Base-by-base conservation (phyloP, 2,113 vertebrate species). In the Vicugna pacos region DNA sequence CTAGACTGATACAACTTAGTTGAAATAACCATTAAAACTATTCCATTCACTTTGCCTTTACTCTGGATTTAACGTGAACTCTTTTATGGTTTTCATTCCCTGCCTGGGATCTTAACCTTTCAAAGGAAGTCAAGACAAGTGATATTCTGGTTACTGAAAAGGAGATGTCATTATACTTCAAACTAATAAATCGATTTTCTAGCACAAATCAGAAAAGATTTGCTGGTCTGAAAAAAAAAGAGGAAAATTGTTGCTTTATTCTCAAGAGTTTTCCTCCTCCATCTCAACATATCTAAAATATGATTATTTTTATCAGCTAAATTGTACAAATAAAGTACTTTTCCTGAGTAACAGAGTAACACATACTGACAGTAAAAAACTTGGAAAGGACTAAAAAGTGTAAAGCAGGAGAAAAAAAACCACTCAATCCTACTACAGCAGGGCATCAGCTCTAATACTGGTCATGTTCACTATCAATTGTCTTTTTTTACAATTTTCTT, bases 281-380 rank as follows among this genome's bases (percentile, higher is more conserved):
- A 86, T 76, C 62, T 73, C 46, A 88, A 81, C 87, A 48, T 82
- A 87, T 26, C 6, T 28, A 91, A 93, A 91, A 84, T 95, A 60
- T 52, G 72, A 65, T 72, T 52, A 54, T 77, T 85, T 95, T 93
- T 76, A 82, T 70, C 56, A 87, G n/a, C 46, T 87, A 96, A 76
- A 77, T 83, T 77, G 35, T 50, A 83, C n/a, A 69, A 52, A 67
- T 72, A 9, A 89, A 70, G 30, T 86, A 73, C 26, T 91, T 91
- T 80, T 84, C 35, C 65, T 75, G 17, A 64, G 46, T 54, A 84
- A 65, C 14, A 81, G 30, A 80, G 42, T 70, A 92, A 94, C 46
- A 77, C 28, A 95, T 30, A 75, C 24, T 70, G 35, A 88, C n/a
- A 38, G 22, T n/a, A 79, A 35, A 81, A 94, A 93, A 90, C 24